Conservation (phyloP, 2,113 vertebrate species). For the Coregonus clupeaformis region DNA sequence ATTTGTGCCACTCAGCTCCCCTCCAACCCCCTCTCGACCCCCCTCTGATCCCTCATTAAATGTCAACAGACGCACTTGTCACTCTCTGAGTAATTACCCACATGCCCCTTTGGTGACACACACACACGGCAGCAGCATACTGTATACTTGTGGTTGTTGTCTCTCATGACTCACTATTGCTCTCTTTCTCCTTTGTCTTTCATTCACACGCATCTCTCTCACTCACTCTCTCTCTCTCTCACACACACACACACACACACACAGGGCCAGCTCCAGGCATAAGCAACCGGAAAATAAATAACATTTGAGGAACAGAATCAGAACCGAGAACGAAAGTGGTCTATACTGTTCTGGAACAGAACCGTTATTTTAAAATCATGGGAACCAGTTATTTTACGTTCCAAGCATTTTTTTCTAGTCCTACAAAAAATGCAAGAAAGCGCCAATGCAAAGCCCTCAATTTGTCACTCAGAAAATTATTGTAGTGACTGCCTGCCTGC, state of each 20-base stretch:
- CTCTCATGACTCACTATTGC: background rate
- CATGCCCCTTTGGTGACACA: slow-evolving; percentile 31
- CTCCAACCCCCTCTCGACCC: background rate
- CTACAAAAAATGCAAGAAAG: no score
- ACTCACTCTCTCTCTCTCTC: no score
- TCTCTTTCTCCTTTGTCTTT: background rate
- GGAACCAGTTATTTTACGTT: no score
- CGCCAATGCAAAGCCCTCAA: no score
- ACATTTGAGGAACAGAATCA: no score
- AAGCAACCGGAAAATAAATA: no score
- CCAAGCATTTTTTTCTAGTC: no score
- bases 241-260: background rate
- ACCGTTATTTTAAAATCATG: no score
- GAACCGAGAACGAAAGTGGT: no score
- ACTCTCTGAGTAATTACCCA: slow-evolving; percentile 38
- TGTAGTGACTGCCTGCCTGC: no score
- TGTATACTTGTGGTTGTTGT: background rate
- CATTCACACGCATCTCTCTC: background rate
- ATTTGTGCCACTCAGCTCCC: background rate
- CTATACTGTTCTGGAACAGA: no score
- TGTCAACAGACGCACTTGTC: slow-evolving; percentile 71
- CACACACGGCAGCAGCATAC: background rate
- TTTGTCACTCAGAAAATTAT: no score
- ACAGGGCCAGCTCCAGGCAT: background rate
- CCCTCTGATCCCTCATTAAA: slow-evolving; percentile 55